A percentile compares a stretch with the other conserved stretches of the same genome.
phyloP scores from a whole-genome alignment of 2,888 invertebrate species.

The Oscheius sp. region DNA sequence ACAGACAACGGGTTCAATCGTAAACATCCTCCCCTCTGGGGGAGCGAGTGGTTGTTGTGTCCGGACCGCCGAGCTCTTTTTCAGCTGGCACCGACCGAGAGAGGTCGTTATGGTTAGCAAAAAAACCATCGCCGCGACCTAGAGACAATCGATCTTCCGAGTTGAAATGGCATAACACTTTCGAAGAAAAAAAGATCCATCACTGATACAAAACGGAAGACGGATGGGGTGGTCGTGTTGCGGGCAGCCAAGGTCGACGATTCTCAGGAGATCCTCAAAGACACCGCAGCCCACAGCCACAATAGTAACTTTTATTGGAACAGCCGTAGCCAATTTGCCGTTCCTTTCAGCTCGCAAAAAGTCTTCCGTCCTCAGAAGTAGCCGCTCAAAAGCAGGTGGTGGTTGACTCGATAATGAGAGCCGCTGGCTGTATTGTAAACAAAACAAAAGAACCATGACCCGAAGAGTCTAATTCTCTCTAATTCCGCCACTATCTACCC shows the following conservation, averaged over 20 bases:
- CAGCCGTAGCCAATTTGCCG: slow-evolving; percentile 1
- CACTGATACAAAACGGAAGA: background rate
- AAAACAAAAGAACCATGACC: slow-evolving; percentile 8
- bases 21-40: too few relatives aligned
- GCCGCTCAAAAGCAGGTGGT: slow-evolving; percentile 6
- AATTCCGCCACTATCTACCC: background rate
- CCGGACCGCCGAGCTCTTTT: background rate
- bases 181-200: background rate
- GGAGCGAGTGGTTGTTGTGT: background rate
- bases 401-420: background rate
- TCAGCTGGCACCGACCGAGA: slow-evolving; percentile 13
- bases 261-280: too few relatives aligned
- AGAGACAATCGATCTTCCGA: slow-evolving; percentile 18
- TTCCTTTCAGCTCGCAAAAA: slow-evolving; percentile 1
- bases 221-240: background rate
- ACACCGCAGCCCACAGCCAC: too few relatives aligned
- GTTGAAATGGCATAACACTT: background rate
- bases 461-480: background rate
- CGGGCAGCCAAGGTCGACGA: too few relatives aligned
- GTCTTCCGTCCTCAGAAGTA: background rate
- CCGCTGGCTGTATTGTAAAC: slow-evolving; percentile 12
- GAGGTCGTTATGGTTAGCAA: slow-evolving; percentile 8
- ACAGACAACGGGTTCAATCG: too few relatives aligned
- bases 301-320: too few relatives aligned
- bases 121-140: slow-evolving; percentile 9